Percentiles rank a stretch among this genome's conserved stretches.
Evolutionary conservation across 2,797 vertebrate species (phyloP).

Genomic region (Galagoides demidoff): DNA sequence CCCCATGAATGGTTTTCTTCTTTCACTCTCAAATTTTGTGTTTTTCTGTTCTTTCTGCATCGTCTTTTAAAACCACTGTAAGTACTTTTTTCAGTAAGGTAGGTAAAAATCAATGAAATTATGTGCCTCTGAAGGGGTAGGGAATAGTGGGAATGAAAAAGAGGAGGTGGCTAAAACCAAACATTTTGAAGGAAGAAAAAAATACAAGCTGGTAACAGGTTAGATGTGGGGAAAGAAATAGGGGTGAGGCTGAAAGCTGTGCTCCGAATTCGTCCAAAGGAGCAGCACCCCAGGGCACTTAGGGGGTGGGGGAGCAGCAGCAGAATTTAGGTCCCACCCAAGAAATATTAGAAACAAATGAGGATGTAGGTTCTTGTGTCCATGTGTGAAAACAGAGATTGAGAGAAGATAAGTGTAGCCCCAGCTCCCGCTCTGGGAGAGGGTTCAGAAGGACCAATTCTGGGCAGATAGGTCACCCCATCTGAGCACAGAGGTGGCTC

Average conservation of each 20-base stretch:
- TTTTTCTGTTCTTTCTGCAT: background rate
- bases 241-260: rapidly evolving
- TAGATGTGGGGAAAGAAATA: background rate
- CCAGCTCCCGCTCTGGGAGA: background rate
- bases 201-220: background rate
- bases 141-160: background rate
- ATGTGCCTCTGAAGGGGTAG: background rate
- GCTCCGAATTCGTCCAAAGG: background rate
- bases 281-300: background rate
- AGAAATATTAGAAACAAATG: background rate
- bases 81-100: background rate
- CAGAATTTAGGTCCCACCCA: background rate
- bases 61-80: background rate
- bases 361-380: background rate
- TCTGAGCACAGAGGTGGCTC: too few relatives aligned
- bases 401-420: background rate
- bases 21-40: background rate
- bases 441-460: background rate
- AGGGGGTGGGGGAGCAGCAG: background rate
- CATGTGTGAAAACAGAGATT: background rate
- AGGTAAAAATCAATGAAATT: background rate
- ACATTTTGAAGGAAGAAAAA: background rate
- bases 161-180: background rate
- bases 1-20: background rate
- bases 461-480: background rate